Evolutionary conservation across 2,888 invertebrate genomes (phyloP).

Genomic region (Ichneumon xanthorius): DNA sequence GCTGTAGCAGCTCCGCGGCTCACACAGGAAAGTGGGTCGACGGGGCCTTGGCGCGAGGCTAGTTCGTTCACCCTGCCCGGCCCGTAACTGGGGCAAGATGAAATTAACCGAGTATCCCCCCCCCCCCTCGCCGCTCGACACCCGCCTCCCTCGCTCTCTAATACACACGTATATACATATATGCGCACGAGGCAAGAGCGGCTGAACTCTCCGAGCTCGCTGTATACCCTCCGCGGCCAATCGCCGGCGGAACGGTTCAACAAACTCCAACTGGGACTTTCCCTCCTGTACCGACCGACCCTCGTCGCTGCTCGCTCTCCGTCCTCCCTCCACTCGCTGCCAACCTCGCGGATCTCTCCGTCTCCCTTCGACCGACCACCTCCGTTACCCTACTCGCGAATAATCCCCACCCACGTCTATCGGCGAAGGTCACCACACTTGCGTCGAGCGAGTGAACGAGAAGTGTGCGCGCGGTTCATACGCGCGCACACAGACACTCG

Average conservation of each 20-base stretch:
- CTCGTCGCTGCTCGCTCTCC: slow-evolving; percentile 60
- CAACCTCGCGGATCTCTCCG: slow-evolving; percentile 25
- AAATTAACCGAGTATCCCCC: slow-evolving; percentile 86
- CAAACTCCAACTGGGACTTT: slow-evolving; percentile 84
- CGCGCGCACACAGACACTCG: slow-evolving; percentile 51
- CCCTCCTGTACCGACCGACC: slow-evolving; percentile 67
- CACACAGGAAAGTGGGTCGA: slow-evolving; percentile 83
- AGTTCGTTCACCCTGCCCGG: slow-evolving; percentile 87
- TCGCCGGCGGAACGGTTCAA: slow-evolving; percentile 83
- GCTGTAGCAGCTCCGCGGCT: slow-evolving; percentile 33
- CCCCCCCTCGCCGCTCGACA: slow-evolving; percentile 80
- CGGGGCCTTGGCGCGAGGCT: slow-evolving; percentile 86
- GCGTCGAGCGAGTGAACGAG: slow-evolving; percentile 46
- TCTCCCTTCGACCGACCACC: slow-evolving; percentile 15
- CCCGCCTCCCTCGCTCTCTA: slow-evolving; percentile 78
- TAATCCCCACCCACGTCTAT: slow-evolving; percentile 63
- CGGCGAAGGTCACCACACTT: slow-evolving; percentile 83
- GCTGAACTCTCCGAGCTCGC: slow-evolving; percentile 75
- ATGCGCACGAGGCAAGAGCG: slow-evolving; percentile 60
- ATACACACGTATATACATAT: slow-evolving; percentile 17
- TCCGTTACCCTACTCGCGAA: slow-evolving; percentile 58
- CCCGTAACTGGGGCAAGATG: slow-evolving; percentile 89
- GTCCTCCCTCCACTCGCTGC: slow-evolving; percentile 29
- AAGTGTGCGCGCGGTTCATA: slow-evolving; percentile 31
- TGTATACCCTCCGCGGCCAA: slow-evolving; percentile 76